Evolutionary conservation across 2,797 vertebrate species (phyloP).

Genomic region (Anabas testudineus): DNA sequence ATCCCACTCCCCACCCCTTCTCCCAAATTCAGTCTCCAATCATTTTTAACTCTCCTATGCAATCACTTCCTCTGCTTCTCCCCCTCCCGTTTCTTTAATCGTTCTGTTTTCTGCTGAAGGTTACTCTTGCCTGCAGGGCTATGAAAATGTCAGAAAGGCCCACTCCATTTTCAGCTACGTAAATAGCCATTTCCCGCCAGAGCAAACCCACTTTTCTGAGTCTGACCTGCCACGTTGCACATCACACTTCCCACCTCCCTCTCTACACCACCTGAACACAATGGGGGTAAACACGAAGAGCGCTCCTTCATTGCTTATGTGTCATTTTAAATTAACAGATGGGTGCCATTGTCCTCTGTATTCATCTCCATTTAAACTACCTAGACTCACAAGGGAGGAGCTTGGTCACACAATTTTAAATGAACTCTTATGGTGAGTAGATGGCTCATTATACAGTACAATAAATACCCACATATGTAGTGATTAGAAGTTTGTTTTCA

Average conservation of each 20-base stretch:
- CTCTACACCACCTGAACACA: slow-evolving; percentile 46
- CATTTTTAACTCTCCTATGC: slow-evolving; percentile 48
- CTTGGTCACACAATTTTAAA: slow-evolving; percentile 16
- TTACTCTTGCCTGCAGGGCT: slow-evolving; percentile 86
- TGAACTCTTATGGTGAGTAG: slow-evolving; percentile 6
- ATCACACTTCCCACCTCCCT: slow-evolving; percentile 60
- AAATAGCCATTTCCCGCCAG: slow-evolving; percentile 91
- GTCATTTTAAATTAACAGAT: slow-evolving; percentile 42
- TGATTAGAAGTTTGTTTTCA: slow-evolving; percentile 28
- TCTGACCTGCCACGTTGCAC: slow-evolving; percentile 74
- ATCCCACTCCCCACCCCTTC: slow-evolving; percentile 6
- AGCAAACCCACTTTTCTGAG: slow-evolving; percentile 86
- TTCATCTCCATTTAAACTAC: slow-evolving; percentile 33
- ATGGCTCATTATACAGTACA: neutral
- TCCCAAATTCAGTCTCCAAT: slow-evolving; percentile 47
- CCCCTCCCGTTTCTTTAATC: slow-evolving; percentile 66
- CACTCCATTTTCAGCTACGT: slow-evolving; percentile 83
- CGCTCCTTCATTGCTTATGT: slow-evolving; percentile 26
- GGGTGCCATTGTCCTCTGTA: slow-evolving; percentile 25
- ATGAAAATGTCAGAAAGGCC: slow-evolving; percentile 78
- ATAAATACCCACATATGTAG: slow-evolving; percentile 5
- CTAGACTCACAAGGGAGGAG: neutral
- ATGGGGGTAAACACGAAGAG: neutral
- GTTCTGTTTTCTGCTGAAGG: slow-evolving; percentile 81
- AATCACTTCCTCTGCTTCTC: slow-evolving; percentile 52